Evolutionary conservation across 2,113 vertebrate species (phyloP).

Genomic region (Strigops habroptila): DNA sequence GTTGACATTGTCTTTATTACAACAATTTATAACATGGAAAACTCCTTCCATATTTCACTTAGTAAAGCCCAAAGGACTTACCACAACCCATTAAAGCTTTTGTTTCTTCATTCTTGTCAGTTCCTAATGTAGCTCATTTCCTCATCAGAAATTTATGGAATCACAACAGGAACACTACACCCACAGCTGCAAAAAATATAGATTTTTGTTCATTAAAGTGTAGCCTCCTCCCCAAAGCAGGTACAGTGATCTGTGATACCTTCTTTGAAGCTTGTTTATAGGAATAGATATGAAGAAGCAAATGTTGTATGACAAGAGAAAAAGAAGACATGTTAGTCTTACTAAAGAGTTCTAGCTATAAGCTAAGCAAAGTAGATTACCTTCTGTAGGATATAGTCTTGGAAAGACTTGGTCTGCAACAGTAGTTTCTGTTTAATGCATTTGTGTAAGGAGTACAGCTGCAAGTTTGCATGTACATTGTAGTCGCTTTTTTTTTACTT

Average conservation of each 20-base stretch:
- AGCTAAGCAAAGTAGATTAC: neutral
- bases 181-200: neutral
- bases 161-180: neutral
- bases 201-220: neutral
- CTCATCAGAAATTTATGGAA: neutral
- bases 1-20: neutral
- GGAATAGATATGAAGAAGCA: neutral
- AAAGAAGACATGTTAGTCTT: neutral
- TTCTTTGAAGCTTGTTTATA: neutral
- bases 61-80: neutral
- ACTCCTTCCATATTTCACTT: neutral
- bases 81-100: neutral
- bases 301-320: neutral
- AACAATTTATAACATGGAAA: neutral
- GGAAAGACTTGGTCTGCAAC: neutral
- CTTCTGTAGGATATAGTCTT: neutral
- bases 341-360: neutral
- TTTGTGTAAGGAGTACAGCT: neutral
- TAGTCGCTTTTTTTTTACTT: neutral
- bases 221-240: neutral
- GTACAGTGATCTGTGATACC: neutral
- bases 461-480: neutral
- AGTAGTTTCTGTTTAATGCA: neutral
- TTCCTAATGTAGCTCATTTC: neutral
- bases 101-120: accelerated